Evolutionary conservation across 1,140 invertebrate species (phyloP), one percentile per base, ranked within the genome.

Genomic region (Drosophila mayri): DNA sequence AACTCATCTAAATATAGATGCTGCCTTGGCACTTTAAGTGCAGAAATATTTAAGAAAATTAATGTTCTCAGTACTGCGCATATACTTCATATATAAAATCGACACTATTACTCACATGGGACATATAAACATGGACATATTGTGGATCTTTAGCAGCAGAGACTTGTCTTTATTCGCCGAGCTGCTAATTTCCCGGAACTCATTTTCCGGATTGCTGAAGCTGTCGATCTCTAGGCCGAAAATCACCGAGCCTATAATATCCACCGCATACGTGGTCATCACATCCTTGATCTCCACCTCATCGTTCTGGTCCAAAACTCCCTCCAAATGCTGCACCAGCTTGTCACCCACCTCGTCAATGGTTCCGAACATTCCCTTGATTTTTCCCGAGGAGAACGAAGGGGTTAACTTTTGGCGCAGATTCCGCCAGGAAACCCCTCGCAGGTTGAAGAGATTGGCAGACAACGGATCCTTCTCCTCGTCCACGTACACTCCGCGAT

Each of bases 341-440:
- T 76, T 65, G 25, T 93, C 90, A 4, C 93, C 92, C 49, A 93
- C 91, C 38, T 93, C 91, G 16, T 93, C 82, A 4, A 95, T 76
- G 0, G 93, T 90, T 4, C 72, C 68, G 12, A 95, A 94, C 93
- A 95, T 95, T 0, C 74, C 79, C 76, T 94, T 95, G 11, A 95
- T 88, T 86, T 95, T 95, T 5, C 93, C 93, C 0, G 94, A 93
- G 0, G 94, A 94, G 71, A 95, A 95, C 6, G 94, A 93, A 0
- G 95, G 94, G 1, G 93, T 93, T 5, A 95, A 60, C 60, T 94
- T 94, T 0, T 84, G 73, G 35, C 94, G 88, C 0, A 95, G 57
- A 37, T 83, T 90, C 49, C 92, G 93, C 95, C 95, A 95, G 1
- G 85, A 91, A 49, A 92, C 86, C 4, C 92, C 93, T 20, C 91